Base-by-base conservation (phyloP, 2,888 invertebrate genomes). In the Acanthopleura granulata region DNA sequence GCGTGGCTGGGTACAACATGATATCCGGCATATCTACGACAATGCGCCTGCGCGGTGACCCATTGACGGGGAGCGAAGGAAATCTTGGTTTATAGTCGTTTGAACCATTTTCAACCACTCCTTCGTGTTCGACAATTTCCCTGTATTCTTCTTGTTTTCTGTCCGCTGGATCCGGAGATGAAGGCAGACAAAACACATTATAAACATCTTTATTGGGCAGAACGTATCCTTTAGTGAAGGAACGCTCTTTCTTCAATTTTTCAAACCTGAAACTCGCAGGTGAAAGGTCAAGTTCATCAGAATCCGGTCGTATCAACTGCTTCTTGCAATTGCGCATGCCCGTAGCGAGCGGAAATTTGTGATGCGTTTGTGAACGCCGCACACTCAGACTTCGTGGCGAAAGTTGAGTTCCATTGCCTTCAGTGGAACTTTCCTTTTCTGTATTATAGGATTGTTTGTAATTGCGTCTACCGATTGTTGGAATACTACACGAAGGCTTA, bases 1-100 rank as follows among this genome's bases (percentile, higher is more conserved):
- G 84, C 0, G 83, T 80, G 0, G 83, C 79, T 0, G 80, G 79
- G 72, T 84, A 85, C 72, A 84, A 85, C 49, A 87, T 82, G 51
- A 87, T 85, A 15, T 82, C 77, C 0, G 87, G 86, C 85, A 86
- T 86, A 69, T 85, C 84, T 0, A 86, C 81, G 18, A 83, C 80
- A 69, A 87, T 85, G 27, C 78, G 79, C 72, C 30, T 25, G 61
- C 69, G 30, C 12, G 72, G 62, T 29, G 62, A 72, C 57, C 30
- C 49, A 50, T 49, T 30, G 9, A 3, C 57, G 57, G n/a, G 18
- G 3, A 57, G 1, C 1, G 18, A 22, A 57, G 57, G 57, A 18
- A 57, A 22, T 18, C 22, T n/a, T 18, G 57, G 12, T 12, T n/a
- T n/a, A 40, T 9, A 40, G 40, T 40, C 40, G 12, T 57, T 22